Percentiles rank a stretch among this genome's conserved stretches.
Evolutionary conservation across 2,797 vertebrate genomes (phyloP).

Genomic region (Zalophus californianus): DNA sequence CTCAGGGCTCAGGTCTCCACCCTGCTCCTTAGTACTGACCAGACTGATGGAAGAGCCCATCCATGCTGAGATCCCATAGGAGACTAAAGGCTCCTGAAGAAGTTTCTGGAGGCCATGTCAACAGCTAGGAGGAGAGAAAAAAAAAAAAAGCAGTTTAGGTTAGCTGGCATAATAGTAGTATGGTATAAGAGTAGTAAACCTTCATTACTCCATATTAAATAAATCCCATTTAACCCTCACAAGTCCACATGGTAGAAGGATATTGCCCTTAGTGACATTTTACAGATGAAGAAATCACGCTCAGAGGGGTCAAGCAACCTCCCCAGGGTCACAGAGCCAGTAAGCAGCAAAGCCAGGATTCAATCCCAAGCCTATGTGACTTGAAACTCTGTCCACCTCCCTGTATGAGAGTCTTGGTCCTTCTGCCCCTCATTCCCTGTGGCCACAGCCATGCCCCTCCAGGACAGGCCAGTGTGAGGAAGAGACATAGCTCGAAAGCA

Average conservation of each 20-base stretch:
- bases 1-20: background rate
- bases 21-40: slow-evolving; percentile 68
- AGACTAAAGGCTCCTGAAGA: slow-evolving; percentile 70
- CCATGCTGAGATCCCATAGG: slow-evolving; percentile 81
- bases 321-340: background rate
- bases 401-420: background rate
- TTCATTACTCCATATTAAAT: background rate
- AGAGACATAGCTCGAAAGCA: background rate
- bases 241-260: background rate
- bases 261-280: background rate
- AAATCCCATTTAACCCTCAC: background rate
- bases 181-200: background rate
- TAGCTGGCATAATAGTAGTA: background rate
- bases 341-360: background rate
- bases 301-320: background rate
- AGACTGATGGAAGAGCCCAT: background rate
- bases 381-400: background rate
- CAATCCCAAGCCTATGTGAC: background rate
- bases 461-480: background rate
- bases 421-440: background rate
- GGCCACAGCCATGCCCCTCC: background rate
- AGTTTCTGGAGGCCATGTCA: slow-evolving; percentile 72
- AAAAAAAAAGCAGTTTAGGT: background rate
- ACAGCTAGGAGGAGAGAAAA: slow-evolving; percentile 69
- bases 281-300: background rate